Percentiles rank a stretch among this genome's conserved stretches.
These are phyloP conservation scores for Myoxocephalus aenaeus DNA, from an alignment of 2,797 vertebrate species.

Conservation along the genomic window DNA sequence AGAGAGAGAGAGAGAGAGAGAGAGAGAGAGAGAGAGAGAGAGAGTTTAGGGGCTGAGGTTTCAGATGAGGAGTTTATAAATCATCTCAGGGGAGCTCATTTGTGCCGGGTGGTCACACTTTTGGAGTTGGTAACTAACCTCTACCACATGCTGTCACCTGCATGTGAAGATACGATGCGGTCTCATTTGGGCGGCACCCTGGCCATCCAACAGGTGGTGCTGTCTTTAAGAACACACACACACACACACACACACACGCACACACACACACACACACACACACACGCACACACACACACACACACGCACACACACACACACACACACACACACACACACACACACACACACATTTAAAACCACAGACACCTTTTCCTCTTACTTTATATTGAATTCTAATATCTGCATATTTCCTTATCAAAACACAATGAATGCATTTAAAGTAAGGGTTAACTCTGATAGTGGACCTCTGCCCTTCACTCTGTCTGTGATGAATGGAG, in stretches of 20 bases:
- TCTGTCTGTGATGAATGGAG: slow-evolving; percentile 29
- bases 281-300: too few relatives aligned
- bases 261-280: too few relatives aligned
- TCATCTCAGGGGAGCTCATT: slow-evolving; percentile 72
- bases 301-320: too few relatives aligned
- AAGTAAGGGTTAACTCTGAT: slow-evolving; percentile 1
- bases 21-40: not conserved
- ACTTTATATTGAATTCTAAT: not conserved
- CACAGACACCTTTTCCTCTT: not conserved
- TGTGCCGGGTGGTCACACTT: slow-evolving; percentile 70
- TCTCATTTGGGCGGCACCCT: slow-evolving; percentile 13
- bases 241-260: too few relatives aligned
- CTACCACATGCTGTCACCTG: slow-evolving; percentile 74
- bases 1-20: slow-evolving; percentile 4
- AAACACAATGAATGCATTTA: slow-evolving; percentile 15
- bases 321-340: too few relatives aligned
- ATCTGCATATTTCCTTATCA: not conserved
- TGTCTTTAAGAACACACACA: too few relatives aligned
- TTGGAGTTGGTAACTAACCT: slow-evolving; percentile 66
- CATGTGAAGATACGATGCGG: slow-evolving; percentile 56
- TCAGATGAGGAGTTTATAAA: slow-evolving; percentile 66
- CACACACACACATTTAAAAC: not conserved
- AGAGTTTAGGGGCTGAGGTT: slow-evolving; percentile 39
- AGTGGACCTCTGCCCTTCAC: slow-evolving; percentile 6
- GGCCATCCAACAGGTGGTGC: slow-evolving; percentile 40